Evolutionary conservation across 64 coral and sea anemone species (phyloP).

Genomic region (Dendronephthya gigantea): DNA sequence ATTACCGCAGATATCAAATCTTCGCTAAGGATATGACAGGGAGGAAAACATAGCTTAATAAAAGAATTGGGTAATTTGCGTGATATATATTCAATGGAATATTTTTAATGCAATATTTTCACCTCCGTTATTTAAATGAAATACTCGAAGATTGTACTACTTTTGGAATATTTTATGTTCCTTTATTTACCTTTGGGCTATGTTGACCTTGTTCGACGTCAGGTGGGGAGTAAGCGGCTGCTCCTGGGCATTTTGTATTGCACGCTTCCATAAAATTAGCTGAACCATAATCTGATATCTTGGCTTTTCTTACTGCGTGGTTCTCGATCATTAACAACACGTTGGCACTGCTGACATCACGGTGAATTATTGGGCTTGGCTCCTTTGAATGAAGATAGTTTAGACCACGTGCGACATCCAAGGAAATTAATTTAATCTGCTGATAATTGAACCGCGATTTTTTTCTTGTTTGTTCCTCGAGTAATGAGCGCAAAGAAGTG

Average conservation of each 20-base stretch:
- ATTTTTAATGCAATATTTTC: too few relatives aligned
- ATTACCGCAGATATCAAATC: too few relatives aligned
- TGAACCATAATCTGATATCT: constrained; percentile 1
- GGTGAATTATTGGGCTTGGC: neutral
- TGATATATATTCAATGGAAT: too few relatives aligned
- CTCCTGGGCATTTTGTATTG: neutral
- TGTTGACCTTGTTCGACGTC: neutral
- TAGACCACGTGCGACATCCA: neutral
- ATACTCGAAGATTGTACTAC: too few relatives aligned
- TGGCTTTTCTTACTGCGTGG: neutral
- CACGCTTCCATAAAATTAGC: neutral
- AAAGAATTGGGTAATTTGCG: too few relatives aligned
- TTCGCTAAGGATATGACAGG: too few relatives aligned
- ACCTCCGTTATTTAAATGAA: too few relatives aligned
- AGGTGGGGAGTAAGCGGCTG: neutral
- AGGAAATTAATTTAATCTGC: neutral
- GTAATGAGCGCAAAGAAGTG: too few relatives aligned
- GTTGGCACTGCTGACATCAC: constrained; percentile 20
- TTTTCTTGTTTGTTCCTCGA: too few relatives aligned
- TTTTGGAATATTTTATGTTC: too few relatives aligned
- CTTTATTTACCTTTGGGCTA: neutral
- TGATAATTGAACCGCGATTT: neutral
- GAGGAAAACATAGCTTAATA: too few relatives aligned
- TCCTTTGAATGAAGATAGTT: neutral
- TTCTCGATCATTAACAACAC: neutral